Conservation (phyloP, 2,113 vertebrate species). For the Oreochromis aureus region DNA sequence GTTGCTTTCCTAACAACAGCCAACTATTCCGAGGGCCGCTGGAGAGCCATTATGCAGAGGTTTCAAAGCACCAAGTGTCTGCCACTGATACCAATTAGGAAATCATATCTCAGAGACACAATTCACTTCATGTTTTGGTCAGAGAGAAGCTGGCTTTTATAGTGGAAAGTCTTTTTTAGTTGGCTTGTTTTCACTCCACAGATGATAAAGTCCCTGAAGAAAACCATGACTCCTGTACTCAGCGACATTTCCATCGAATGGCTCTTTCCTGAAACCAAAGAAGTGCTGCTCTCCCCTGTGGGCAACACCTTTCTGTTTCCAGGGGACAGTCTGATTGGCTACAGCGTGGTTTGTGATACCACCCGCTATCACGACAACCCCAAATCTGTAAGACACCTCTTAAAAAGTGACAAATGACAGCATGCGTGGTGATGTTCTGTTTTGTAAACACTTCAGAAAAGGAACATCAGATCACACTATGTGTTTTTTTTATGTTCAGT, state of each 20-base stretch:
- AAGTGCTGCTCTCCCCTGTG: constrained; percentile 86
- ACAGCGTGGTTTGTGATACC: constrained; percentile 82
- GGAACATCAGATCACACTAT: background rate
- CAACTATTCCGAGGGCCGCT: constrained; percentile 24
- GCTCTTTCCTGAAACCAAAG: constrained; percentile 88
- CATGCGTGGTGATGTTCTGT: background rate
- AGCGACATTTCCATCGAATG: constrained; percentile 91
- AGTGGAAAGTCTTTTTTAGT: background rate
- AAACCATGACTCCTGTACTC: constrained; percentile 84
- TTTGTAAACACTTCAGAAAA: background rate
- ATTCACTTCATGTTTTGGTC: background rate
- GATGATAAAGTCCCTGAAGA: constrained; percentile 93
- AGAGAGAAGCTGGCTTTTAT: background rate
- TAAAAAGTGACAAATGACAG: background rate
- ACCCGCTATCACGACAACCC: constrained; percentile 79
- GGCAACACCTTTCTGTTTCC: constrained; percentile 86
- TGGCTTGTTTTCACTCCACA: constrained; percentile 47
- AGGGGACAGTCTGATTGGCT: constrained; percentile 86
- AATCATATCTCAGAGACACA: constrained; percentile 12
- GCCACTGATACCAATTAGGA: constrained; percentile 28
- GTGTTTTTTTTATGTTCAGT: background rate
- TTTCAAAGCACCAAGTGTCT: constrained; percentile 14
- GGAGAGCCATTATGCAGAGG: constrained; percentile 27
- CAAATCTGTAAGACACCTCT: constrained; percentile 71
- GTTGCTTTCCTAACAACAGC: constrained; percentile 25